Conservation (phyloP, 2,888 invertebrate species). For the Mayetiola destructor region DNA sequence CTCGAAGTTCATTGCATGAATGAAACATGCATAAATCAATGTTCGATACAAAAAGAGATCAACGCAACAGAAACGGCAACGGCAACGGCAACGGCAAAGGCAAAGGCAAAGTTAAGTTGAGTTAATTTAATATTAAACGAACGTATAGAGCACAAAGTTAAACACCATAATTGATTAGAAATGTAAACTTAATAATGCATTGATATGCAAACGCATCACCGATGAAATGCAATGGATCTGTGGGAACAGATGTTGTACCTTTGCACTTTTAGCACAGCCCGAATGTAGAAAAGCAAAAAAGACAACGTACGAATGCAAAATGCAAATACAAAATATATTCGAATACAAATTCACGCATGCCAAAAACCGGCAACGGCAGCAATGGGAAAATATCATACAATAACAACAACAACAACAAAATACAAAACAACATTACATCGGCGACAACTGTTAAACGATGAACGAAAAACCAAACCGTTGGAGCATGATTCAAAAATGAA, state of each 20-base stretch:
- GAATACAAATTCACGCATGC: constrained; percentile 1
- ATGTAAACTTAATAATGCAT: constrained; percentile 4
- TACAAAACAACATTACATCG: too few relatives aligned
- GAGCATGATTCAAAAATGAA: too few relatives aligned
- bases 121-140: neutral
- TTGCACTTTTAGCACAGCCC: too few relatives aligned
- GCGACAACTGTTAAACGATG: constrained; percentile 2
- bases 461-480: too few relatives aligned
- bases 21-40: constrained; percentile 5
- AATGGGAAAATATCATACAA: too few relatives aligned
- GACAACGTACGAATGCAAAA: neutral
- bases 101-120: too few relatives aligned
- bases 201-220: neutral
- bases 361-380: too few relatives aligned
- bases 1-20: neutral
- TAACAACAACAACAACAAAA: too few relatives aligned
- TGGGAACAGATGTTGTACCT: neutral
- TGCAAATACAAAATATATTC: constrained; percentile 1
- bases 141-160: constrained; percentile 3
- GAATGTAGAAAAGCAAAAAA: neutral
- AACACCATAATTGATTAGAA: constrained; percentile 10
- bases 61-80: neutral
- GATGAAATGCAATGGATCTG: neutral
- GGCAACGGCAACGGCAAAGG: too few relatives aligned
- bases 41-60: constrained; percentile 4